Evolutionary conservation across 1,140 invertebrate genomes (phyloP).

Genomic region (Lithobius niger): DNA sequence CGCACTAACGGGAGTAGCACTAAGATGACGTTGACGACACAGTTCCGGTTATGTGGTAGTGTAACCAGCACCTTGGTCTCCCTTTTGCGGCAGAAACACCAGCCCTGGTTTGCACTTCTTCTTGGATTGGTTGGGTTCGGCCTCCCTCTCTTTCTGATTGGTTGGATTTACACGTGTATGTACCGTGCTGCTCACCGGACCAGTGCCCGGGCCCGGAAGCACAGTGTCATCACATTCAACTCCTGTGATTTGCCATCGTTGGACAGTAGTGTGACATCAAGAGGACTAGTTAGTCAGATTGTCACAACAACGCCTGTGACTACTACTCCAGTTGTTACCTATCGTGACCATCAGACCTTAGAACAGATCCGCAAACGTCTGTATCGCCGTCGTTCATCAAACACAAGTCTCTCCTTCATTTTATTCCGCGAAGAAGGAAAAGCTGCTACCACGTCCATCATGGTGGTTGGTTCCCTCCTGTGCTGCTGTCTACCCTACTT

Average conservation of each 20-base stretch:
- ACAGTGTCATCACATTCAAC: conserved; percentile 35
- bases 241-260: not conserved
- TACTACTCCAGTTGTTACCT: no score
- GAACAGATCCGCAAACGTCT: conserved; percentile 17
- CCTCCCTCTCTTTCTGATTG: conserved; percentile 48
- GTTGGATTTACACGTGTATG: conserved; percentile 54
- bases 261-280: no score
- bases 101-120: not conserved
- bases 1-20: no score
- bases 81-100: not conserved
- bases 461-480: conserved; percentile 40
- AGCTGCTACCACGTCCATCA: conserved; percentile 39
- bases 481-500: conserved; percentile 43
- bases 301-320: no score
- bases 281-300: conserved; percentile 17
- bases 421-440: conserved; percentile 40
- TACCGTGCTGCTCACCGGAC: conserved; percentile 54
- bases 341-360: no score
- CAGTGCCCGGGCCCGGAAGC: conserved; percentile 49
- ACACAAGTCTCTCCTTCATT: conserved; percentile 31
- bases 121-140: conserved; percentile 39
- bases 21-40: no score
- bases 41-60: no score
- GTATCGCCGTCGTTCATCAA: conserved; percentile 26
- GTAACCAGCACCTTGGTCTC: not conserved